Conservation (phyloP, 2,888 invertebrate genomes). For the Zeuzera pyrina region DNA sequence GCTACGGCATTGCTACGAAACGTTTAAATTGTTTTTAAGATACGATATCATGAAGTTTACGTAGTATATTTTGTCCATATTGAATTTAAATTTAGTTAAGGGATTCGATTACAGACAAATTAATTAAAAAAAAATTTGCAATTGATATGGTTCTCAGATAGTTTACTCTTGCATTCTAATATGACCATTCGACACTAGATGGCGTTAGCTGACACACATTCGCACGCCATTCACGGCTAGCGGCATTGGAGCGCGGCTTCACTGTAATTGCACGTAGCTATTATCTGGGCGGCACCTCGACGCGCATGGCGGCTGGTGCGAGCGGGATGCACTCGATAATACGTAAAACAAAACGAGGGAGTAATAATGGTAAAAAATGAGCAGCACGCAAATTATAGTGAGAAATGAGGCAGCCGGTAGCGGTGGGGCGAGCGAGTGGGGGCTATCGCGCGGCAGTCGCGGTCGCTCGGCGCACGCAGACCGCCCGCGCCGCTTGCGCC, state of each 20-base stretch:
- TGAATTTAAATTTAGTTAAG: too few relatives aligned
- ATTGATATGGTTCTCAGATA: too few relatives aligned
- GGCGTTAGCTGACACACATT: constrained; percentile 38
- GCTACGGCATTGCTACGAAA: too few relatives aligned
- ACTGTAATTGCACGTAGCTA: constrained; percentile 67
- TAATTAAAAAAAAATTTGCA: too few relatives aligned
- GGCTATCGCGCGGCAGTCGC: constrained; percentile 58
- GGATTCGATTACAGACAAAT: too few relatives aligned
- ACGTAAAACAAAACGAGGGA: constrained; percentile 73
- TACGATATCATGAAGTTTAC: too few relatives aligned
- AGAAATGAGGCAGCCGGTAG: constrained; percentile 73
- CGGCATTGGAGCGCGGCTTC: constrained; percentile 31
- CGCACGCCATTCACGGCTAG: constrained; percentile 14
- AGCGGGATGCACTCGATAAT: constrained; percentile 74
- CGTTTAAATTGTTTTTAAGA: too few relatives aligned
- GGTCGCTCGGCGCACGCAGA: constrained; percentile 58
- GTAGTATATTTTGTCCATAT: too few relatives aligned
- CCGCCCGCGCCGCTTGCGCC: constrained; percentile 54
- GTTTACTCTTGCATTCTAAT: too few relatives aligned
- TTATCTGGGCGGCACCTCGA: constrained; percentile 66
- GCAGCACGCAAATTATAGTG: constrained; percentile 73
- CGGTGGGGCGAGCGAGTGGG: constrained; percentile 63
- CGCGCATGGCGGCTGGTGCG: constrained; percentile 71
- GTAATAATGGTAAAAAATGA: constrained; percentile 74
- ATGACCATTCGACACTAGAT: constrained; percentile 58